A percentile compares a stretch with the other conserved stretches of the same genome.
Evolutionary conservation across 2,113 vertebrate genomes (phyloP).

Genomic region (Australoheros scitulus): DNA sequence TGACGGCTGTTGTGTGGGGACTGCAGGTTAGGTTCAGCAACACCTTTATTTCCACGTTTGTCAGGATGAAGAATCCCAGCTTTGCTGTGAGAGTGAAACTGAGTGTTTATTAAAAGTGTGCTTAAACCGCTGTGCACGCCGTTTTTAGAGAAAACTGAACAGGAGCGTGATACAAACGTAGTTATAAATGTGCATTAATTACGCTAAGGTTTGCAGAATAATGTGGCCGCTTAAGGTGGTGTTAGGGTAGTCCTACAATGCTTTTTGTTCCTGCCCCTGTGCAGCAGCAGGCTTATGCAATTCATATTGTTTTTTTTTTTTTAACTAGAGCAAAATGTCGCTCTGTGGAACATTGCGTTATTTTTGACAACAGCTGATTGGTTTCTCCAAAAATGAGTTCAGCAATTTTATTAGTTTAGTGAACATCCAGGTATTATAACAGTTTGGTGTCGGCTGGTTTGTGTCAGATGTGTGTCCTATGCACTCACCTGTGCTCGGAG

Average conservation of each 20-base stretch:
- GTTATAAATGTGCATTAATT: too few species aligned
- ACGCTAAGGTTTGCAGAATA: too few species aligned
- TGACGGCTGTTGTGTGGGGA: neutral
- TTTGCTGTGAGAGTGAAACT: neutral
- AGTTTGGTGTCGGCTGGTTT: neutral
- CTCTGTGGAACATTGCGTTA: neutral
- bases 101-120: too few species aligned
- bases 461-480: neutral
- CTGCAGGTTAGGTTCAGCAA: neutral
- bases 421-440: neutral
- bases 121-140: too few species aligned
- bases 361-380: neutral
- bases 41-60: too few species aligned
- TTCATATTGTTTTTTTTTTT: neutral
- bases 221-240: neutral
- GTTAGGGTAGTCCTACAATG: neutral
- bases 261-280: neutral
- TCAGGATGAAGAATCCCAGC: neutral
- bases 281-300: neutral
- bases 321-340: rapidly evolving
- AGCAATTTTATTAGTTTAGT: neutral
- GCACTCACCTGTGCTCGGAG: slow-evolving; percentile 44
- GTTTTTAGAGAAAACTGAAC: too few species aligned
- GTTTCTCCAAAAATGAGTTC: neutral
- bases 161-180: neutral